phyloP scores from a whole-genome alignment of 2,113 vertebrate species.

The Platysternon megacephalum region DNA sequence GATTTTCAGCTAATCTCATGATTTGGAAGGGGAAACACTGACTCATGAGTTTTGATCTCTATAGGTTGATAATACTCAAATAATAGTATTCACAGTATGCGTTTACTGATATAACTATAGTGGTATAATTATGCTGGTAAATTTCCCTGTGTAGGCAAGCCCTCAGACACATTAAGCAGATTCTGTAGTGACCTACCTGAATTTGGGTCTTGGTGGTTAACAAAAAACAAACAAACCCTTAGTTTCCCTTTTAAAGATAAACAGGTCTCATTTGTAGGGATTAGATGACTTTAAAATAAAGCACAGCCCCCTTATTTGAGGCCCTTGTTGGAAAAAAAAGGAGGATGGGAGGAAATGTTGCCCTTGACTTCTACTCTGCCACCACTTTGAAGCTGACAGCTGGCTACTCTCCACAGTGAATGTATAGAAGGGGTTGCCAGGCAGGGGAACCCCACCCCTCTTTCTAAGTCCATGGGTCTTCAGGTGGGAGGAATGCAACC shows the following conservation, averaged over 20 bases:
- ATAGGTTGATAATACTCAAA: background rate
- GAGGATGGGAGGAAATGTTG: background rate
- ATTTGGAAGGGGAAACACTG: too few species aligned
- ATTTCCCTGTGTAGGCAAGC: background rate
- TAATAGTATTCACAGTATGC: background rate
- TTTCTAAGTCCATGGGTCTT: background rate
- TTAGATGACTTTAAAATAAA: background rate
- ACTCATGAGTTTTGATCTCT: too few species aligned
- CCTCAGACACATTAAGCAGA: background rate
- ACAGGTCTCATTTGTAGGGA: background rate
- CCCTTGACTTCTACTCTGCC: background rate
- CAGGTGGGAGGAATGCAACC: background rate
- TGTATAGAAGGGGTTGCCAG: background rate
- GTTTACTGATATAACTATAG: rapidly evolving
- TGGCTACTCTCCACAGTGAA: background rate
- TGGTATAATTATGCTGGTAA: background rate
- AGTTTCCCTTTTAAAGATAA: background rate
- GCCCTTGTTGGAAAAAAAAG: background rate
- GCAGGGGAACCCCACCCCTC: background rate
- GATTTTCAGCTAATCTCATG: too few species aligned
- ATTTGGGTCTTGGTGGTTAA: background rate
- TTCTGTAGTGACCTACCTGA: background rate
- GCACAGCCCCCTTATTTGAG: background rate
- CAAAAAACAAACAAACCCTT: background rate
- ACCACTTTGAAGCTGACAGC: background rate